phyloP scores from a whole-genome alignment of 2,888 invertebrate genomes.

The Branchellion lobata region DNA sequence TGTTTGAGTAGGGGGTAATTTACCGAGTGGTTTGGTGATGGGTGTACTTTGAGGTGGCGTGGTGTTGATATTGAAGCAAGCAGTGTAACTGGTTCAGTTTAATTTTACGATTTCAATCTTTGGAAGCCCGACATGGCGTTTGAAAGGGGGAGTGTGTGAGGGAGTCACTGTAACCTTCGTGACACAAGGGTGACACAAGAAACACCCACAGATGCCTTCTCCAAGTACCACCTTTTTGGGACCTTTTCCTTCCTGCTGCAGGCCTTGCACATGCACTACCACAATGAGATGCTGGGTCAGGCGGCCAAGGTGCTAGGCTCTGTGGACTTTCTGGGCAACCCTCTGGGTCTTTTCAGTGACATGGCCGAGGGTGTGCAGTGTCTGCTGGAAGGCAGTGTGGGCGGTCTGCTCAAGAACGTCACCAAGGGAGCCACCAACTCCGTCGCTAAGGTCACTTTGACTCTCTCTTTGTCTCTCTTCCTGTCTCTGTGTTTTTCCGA shows the following conservation, averaged over 20 bases:
- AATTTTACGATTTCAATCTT: too few relatives aligned
- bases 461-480: not conserved
- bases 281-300: constrained; percentile 71
- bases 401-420: constrained; percentile 87
- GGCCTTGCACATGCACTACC: constrained; percentile 51
- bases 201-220: constrained; percentile 55
- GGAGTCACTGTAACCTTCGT: not conserved
- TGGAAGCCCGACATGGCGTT: not conserved
- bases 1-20: not conserved
- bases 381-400: constrained; percentile 88
- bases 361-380: constrained; percentile 91
- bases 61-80: not conserved
- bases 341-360: constrained; percentile 90
- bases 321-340: constrained; percentile 96
- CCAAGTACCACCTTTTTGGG: constrained; percentile 51
- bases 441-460: constrained; percentile 79
- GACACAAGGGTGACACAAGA: not conserved
- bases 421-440: constrained; percentile 96
- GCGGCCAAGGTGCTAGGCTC: constrained; percentile 91
- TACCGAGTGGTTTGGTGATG: not conserved
- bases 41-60: not conserved
- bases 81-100: not conserved
- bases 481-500: not conserved
- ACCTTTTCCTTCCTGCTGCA: constrained; percentile 52
- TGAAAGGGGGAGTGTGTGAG: not conserved